phyloP scores from a whole-genome alignment of 2,797 vertebrate genomes.

The Rousettus madagascariensis region DNA sequence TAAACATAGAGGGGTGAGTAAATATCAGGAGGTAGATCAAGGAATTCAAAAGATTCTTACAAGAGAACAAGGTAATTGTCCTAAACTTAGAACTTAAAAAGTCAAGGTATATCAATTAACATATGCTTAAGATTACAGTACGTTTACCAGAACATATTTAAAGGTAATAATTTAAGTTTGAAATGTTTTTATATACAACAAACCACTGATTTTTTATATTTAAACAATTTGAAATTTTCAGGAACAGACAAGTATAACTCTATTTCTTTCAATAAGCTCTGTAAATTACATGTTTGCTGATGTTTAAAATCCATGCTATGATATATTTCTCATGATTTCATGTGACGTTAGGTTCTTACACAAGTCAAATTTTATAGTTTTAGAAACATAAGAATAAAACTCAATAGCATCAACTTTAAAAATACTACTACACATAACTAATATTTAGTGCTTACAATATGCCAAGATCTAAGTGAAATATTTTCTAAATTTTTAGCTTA shows the following conservation, averaged over 20 bases:
- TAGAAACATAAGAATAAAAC: background rate
- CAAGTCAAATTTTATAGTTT: background rate
- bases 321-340: background rate
- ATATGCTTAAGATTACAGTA: background rate
- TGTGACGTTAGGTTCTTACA: background rate
- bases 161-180: background rate
- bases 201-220: background rate
- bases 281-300: background rate
- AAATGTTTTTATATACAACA: background rate
- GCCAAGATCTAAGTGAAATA: background rate
- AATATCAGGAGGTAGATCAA: background rate
- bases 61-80: background rate
- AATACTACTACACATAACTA: background rate
- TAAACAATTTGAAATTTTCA: background rate
- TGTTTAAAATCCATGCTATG: background rate
- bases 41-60: background rate
- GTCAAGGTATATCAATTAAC: background rate
- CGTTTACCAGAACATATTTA: background rate
- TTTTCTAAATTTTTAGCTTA: background rate
- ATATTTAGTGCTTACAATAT: background rate
- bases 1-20: rapidly evolving
- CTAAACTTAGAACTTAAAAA: background rate
- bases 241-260: background rate
- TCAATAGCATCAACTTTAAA: background rate
- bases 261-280: background rate